Percentiles rank a stretch among this genome's conserved stretches.
Evolutionary conservation across 2,888 invertebrate species (phyloP).

Genomic region (Ectemnius lituratus): DNA sequence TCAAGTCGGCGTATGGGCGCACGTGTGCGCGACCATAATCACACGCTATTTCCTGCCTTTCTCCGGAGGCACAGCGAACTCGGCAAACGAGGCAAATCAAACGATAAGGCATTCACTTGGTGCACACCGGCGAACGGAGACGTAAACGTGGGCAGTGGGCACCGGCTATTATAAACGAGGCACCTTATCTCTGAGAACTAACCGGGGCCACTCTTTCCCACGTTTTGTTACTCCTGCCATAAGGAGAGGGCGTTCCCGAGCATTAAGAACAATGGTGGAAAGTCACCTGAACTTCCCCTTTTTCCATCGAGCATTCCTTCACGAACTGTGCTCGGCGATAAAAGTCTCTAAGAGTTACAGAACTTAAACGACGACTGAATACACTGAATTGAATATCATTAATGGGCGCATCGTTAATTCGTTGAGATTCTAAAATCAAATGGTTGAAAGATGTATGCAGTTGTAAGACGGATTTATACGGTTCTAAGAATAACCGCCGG

Average conservation of each 20-base stretch:
- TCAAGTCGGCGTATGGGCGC: constrained; percentile 25
- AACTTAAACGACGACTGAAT: too few species aligned
- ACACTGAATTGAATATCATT: neutral
- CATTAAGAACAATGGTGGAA: constrained; percentile 32
- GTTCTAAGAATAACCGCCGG: constrained; percentile 37
- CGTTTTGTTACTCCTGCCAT: constrained; percentile 65
- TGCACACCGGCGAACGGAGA: constrained; percentile 49
- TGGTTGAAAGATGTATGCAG: constrained; percentile 24
- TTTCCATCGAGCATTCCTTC: too few species aligned
- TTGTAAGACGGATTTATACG: constrained; percentile 37
- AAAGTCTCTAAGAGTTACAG: too few species aligned
- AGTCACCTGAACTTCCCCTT: constrained; percentile 58
- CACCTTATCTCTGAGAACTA: constrained; percentile 70
- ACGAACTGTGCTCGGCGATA: too few species aligned
- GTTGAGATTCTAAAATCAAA: constrained; percentile 25
- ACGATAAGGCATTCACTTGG: constrained; percentile 70
- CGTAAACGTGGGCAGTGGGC: constrained; percentile 61
- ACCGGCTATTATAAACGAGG: constrained; percentile 70
- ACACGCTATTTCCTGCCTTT: constrained; percentile 72
- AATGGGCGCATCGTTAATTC: constrained; percentile 14
- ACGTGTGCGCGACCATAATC: constrained; percentile 41
- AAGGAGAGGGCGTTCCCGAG: constrained; percentile 42
- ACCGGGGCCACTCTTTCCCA: constrained; percentile 68
- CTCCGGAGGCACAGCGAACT: constrained; percentile 61
- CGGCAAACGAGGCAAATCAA: constrained; percentile 69